Percentiles rank a stretch among this genome's conserved stretches.
Evolutionary conservation across 1,140 invertebrate genomes (phyloP).

Genomic region (Triops longicaudatus): DNA sequence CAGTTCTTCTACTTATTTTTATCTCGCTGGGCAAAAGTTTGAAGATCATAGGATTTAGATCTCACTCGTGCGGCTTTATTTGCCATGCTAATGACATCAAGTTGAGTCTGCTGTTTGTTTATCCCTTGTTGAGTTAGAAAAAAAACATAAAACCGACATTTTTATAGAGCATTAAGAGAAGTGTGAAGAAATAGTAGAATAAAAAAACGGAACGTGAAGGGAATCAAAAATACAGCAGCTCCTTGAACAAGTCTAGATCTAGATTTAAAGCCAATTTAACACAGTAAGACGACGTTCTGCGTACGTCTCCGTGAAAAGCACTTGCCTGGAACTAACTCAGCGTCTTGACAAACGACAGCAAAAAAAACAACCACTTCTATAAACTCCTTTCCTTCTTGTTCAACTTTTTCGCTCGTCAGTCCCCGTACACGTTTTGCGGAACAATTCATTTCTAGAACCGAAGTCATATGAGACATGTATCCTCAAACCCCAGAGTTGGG

Average conservation of each 20-base stretch:
- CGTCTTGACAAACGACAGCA: neutral
- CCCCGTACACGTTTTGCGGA: too few relatives aligned
- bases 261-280: slow-evolving; percentile 15
- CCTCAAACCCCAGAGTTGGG: too few relatives aligned
- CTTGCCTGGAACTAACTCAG: slow-evolving; percentile 1
- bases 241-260: neutral
- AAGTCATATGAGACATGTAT: too few relatives aligned
- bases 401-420: too few relatives aligned
- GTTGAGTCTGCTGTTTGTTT: neutral
- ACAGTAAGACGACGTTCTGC: neutral
- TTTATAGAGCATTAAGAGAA: neutral
- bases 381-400: neutral
- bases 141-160: neutral
- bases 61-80: neutral
- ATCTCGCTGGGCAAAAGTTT: neutral
- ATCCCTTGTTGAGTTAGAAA: neutral
- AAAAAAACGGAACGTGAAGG: neutral
- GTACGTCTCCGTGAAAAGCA: slow-evolving; percentile 4
- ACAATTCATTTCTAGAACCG: too few relatives aligned
- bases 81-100: neutral
- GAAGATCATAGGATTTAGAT: neutral
- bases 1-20: neutral
- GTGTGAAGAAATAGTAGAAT: neutral
- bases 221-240: neutral
- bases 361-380: neutral